Conservation (phyloP, 2,113 vertebrate species). For the Syngnathus floridae region DNA sequence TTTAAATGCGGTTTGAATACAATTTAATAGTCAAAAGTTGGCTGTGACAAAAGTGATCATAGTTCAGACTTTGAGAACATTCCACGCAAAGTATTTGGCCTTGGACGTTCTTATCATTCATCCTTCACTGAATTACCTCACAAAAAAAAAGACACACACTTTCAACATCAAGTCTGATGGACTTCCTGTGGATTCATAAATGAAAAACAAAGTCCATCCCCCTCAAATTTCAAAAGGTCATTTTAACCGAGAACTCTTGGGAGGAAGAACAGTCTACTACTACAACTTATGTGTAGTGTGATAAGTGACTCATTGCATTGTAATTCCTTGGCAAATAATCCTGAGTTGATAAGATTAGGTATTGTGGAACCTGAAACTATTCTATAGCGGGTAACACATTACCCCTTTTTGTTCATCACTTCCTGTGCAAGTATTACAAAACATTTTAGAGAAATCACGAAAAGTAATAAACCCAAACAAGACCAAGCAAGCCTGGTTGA, state of each 20-base stretch:
- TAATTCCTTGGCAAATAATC: slow-evolving; percentile 1
- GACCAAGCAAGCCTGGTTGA: slow-evolving; percentile 7
- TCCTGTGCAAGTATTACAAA: slow-evolving; percentile 3
- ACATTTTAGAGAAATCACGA: no score
- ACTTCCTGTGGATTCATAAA: slow-evolving; percentile 31
- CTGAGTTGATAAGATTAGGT: background rate
- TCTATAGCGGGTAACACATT: background rate
- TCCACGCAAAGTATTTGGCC: slow-evolving; percentile 32
- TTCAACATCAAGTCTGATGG: background rate
- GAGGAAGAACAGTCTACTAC: background rate
- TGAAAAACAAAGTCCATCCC: slow-evolving; percentile 7
- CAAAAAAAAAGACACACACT: background rate
- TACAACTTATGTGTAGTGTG: background rate
- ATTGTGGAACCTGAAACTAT: background rate
- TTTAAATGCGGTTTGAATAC: background rate
- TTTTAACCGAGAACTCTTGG: background rate
- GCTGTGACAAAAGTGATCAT: background rate
- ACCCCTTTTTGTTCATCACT: background rate
- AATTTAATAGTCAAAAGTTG: background rate
- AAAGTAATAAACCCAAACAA: slow-evolving; percentile 3
- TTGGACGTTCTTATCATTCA: slow-evolving; percentile 31
- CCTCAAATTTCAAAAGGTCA: slow-evolving; percentile 16
- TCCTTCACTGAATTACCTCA: slow-evolving; percentile 15
- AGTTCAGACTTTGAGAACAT: slow-evolving; percentile 27
- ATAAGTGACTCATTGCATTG: background rate